Percentiles rank a stretch among this genome's conserved stretches.
These are phyloP conservation scores for Patiria miniata DNA, from an alignment of 35 echinoderm and acorn worm genomes.

Conservation along the genomic window DNA sequence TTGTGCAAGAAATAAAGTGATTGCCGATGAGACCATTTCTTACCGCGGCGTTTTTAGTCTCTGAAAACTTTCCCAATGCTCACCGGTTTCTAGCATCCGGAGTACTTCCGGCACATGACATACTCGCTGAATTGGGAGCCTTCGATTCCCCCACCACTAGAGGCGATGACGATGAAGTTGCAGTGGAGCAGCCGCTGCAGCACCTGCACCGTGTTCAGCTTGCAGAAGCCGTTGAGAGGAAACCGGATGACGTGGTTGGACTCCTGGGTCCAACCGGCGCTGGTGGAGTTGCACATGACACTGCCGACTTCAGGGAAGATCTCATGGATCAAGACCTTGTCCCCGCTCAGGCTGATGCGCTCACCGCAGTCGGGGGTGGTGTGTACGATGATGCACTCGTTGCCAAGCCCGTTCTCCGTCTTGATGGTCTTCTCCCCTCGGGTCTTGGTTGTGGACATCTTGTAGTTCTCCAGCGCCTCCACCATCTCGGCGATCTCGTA, in stretches of 20 bases:
- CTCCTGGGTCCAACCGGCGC: conserved; percentile 92
- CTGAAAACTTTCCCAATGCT: too few relatives aligned
- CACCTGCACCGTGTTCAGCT: conserved; percentile 90
- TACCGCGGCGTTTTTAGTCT: too few relatives aligned
- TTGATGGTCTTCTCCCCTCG: conserved; percentile 43
- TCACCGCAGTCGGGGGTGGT: conserved; percentile 94
- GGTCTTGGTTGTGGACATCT: conserved; percentile 13
- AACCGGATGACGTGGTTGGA: conserved; percentile 89
- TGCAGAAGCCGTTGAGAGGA: conserved; percentile 91
- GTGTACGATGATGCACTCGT: conserved; percentile 92
- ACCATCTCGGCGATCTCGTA: conserved; percentile 84
- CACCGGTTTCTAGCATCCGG: conserved; percentile 10
- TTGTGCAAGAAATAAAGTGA: too few relatives aligned
- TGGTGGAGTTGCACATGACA: conserved; percentile 82
- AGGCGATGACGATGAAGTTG: conserved; percentile 83
- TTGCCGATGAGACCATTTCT: too few relatives aligned
- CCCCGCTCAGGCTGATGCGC: conserved; percentile 86
- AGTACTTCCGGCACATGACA: conserved; percentile 77
- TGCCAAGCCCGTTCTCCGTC: conserved; percentile 54
- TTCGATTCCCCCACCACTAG: conserved; percentile 92
- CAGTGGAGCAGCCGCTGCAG: conserved; percentile 86
- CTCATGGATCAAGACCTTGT: conserved; percentile 92
- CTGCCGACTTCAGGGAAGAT: conserved; percentile 95
- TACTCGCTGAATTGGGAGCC: conserved; percentile 98
- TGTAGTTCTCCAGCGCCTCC: conserved; percentile 71